Percentiles rank a stretch among this genome's conserved stretches.
phyloP scores from a whole-genome alignment of 2,888 invertebrate genomes.

The Meghimatium bilineatum region DNA sequence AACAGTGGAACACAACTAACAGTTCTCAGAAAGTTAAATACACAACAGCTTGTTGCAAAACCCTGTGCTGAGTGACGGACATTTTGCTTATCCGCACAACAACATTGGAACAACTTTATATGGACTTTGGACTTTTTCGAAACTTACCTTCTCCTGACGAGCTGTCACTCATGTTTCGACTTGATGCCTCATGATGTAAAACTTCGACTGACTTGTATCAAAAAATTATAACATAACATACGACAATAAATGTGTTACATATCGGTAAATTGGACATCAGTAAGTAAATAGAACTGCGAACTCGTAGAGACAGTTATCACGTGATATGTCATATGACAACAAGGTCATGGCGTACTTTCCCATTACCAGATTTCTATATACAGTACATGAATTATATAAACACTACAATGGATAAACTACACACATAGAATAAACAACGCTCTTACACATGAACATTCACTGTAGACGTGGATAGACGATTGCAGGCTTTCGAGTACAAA shows the following conservation, averaged over 20 bases:
- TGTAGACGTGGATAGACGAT: too few species aligned
- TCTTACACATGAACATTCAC: too few species aligned
- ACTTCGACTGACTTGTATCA: neutral
- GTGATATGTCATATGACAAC: slow-evolving; percentile 34
- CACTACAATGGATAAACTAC: too few species aligned
- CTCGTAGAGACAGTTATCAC: slow-evolving; percentile 17
- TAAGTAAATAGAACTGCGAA: neutral
- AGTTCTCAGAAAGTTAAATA: neutral
- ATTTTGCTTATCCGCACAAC: neutral
- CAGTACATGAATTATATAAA: too few species aligned
- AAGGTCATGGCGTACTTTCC: slow-evolving; percentile 9
- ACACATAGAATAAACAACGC: too few species aligned
- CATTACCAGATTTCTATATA: neutral
- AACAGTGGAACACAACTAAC: neutral
- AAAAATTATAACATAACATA: neutral
- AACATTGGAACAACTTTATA: neutral
- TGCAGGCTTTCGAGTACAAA: too few species aligned
- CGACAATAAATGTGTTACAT: neutral
- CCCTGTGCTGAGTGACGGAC: neutral
- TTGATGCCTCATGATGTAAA: neutral
- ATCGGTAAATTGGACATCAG: neutral
- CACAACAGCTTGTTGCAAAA: neutral
- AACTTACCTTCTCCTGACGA: slow-evolving; percentile 48
- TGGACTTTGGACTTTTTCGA: neutral
- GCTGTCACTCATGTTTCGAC: slow-evolving; percentile 29